phyloP scores from a whole-genome alignment of 2,888 invertebrate genomes.

The Serripes groenlandicus region DNA sequence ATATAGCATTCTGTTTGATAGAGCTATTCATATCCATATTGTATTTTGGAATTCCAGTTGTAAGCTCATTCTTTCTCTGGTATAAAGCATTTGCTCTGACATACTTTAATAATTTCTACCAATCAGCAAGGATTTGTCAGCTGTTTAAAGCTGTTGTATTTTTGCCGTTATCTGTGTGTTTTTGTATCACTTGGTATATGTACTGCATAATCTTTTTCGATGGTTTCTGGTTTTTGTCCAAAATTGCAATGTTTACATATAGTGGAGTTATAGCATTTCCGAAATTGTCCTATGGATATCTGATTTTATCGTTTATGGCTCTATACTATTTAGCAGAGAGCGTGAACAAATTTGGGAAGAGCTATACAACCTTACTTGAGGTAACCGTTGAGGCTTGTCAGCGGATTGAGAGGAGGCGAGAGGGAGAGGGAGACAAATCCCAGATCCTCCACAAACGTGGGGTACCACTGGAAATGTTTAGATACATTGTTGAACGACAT shows the following conservation, averaged over 20 bases:
- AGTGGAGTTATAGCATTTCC: constrained; percentile 55
- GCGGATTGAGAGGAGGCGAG: constrained; percentile 1
- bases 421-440: background rate
- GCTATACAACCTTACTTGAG: constrained; percentile 37
- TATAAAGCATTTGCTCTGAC: constrained; percentile 26
- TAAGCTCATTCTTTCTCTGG: constrained; percentile 40
- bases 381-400: constrained; percentile 39
- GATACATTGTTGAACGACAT: constrained; percentile 29
- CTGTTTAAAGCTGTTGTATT: constrained; percentile 2
- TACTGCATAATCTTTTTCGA: constrained; percentile 56
- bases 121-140: background rate
- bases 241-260: constrained; percentile 55
- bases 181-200: constrained; percentile 53
- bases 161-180: constrained; percentile 8
- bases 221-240: constrained; percentile 55
- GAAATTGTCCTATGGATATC: constrained; percentile 54
- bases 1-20: constrained; percentile 26
- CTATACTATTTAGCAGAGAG: constrained; percentile 54
- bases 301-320: constrained; percentile 51
- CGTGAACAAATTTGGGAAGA: constrained; percentile 25
- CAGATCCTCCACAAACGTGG: constrained; percentile 25
- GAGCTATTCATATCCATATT: constrained; percentile 30
- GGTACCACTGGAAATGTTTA: constrained; percentile 34
- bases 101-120: background rate
- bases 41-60: constrained; percentile 41